A percentile compares a stretch with the other conserved stretches of the same genome.
Conservation (phyloP, 2,113 vertebrate genomes). For the Rhizomys pruinosus region DNA sequence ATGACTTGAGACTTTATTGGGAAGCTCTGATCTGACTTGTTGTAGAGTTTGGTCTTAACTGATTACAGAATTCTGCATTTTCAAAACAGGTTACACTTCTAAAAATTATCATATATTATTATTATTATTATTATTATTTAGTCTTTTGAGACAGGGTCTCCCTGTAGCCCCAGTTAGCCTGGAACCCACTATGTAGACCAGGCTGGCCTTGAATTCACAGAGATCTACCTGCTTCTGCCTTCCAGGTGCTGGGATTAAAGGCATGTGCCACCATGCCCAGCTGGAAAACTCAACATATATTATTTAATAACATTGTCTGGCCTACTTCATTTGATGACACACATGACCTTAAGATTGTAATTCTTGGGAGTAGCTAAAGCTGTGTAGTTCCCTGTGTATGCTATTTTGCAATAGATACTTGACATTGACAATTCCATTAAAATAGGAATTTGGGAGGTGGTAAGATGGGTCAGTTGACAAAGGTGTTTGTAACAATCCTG, state of each 20-base stretch:
- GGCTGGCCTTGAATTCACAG: too few relatives aligned
- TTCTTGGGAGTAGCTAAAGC: not conserved
- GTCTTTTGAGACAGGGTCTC: too few relatives aligned
- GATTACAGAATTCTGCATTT: not conserved
- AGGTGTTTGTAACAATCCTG: not conserved
- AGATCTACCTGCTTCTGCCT: too few relatives aligned
- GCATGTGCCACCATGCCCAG: too few relatives aligned
- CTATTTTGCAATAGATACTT: slow-evolving; percentile 4
- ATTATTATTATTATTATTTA: too few relatives aligned
- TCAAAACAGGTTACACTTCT: slow-evolving; percentile 35
- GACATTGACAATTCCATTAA: not conserved
- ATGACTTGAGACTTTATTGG: not conserved
- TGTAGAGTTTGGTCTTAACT: not conserved
- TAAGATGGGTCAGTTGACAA: not conserved
- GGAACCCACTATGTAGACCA: too few relatives aligned
- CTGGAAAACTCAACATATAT: slow-evolving; percentile 40
- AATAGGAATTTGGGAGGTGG: not conserved
- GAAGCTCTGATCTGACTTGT: not conserved
- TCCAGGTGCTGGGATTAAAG: too few relatives aligned
- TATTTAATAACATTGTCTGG: not conserved
- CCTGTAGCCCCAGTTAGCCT: too few relatives aligned
- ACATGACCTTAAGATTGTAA: not conserved
- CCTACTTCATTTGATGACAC: not conserved
- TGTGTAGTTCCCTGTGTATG: not conserved
- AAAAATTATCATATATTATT: slow-evolving; percentile 27